These are phyloP conservation scores for Bombus balteatus DNA, from an alignment of 1,140 invertebrate species.

Conservation along the genomic window DNA sequence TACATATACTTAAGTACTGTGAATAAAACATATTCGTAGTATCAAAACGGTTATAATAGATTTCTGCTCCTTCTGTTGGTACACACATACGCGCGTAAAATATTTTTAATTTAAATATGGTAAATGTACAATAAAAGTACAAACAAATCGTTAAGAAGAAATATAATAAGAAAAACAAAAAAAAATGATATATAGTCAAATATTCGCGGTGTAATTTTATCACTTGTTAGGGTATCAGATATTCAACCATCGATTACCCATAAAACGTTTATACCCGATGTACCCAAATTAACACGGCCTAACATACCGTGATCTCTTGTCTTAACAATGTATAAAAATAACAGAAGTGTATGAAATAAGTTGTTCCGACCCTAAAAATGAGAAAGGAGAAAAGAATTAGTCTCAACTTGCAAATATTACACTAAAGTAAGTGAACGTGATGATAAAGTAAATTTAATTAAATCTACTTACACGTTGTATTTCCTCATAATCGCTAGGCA, in stretches of 20 bases:
- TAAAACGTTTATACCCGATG: constrained; percentile 90
- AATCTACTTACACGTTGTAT: constrained; percentile 85
- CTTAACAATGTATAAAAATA: constrained; percentile 91
- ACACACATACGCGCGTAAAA: neutral
- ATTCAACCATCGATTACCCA: constrained; percentile 87
- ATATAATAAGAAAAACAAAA: neutral
- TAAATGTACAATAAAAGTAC: neutral
- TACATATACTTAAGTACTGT: constrained; percentile 72
- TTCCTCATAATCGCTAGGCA: constrained; percentile 80
- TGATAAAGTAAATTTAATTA: neutral
- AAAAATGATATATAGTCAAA: neutral
- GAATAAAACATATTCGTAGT: constrained; percentile 68
- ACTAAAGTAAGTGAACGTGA: neutral
- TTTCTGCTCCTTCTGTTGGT: neutral
- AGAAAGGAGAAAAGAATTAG: neutral
- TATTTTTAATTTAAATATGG: neutral
- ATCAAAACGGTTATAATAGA: constrained; percentile 25
- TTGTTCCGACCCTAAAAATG: constrained; percentile 90
- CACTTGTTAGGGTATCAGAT: too few species aligned
- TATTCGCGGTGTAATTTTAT: neutral
- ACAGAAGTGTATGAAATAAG: constrained; percentile 90
- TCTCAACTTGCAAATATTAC: neutral
- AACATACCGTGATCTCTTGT: constrained; percentile 90
- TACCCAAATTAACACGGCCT: constrained; percentile 90
- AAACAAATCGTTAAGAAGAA: neutral